A percentile compares a stretch with the other conserved stretches of the same genome.
phyloP scores from a whole-genome alignment of 2,888 invertebrate genomes.

The Aleiodes alternator region DNA sequence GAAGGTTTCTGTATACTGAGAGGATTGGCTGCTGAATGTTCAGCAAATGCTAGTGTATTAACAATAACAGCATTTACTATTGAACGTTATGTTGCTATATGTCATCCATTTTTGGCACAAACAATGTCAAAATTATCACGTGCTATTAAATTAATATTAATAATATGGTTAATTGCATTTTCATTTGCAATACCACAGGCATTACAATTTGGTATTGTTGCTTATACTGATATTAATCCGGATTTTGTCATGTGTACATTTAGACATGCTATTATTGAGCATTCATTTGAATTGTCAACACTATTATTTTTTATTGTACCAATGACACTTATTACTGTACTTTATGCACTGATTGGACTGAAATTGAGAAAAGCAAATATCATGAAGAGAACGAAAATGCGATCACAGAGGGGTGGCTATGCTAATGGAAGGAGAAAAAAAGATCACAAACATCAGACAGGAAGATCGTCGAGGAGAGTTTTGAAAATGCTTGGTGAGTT shows the following conservation, averaged over 20 bases:
- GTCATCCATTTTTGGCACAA: slow-evolving; percentile 83
- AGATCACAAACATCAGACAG: slow-evolving; percentile 64
- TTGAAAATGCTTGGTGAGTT: slow-evolving; percentile 86
- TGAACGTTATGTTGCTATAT: slow-evolving; percentile 84
- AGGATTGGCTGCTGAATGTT: slow-evolving; percentile 77
- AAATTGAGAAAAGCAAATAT: slow-evolving; percentile 77
- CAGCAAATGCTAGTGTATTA: slow-evolving; percentile 77
- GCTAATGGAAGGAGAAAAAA: slow-evolving; percentile 40
- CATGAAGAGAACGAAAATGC: slow-evolving; percentile 70
- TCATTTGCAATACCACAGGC: slow-evolving; percentile 86
- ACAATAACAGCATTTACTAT: slow-evolving; percentile 84
- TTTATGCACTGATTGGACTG: slow-evolving; percentile 78
- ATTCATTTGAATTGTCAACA: slow-evolving; percentile 80
- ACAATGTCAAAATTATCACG: slow-evolving; percentile 92
- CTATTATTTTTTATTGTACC: slow-evolving; percentile 80
- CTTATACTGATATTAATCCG: slow-evolving; percentile 73
- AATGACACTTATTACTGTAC: slow-evolving; percentile 79
- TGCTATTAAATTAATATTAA: slow-evolving; percentile 87
- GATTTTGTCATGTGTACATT: slow-evolving; percentile 75
- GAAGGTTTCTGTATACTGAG: slow-evolving; percentile 78
- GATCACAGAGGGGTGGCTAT: slow-evolving; percentile 39
- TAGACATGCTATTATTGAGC: slow-evolving; percentile 75
- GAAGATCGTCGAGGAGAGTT: slow-evolving; percentile 82
- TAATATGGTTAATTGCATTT: slow-evolving; percentile 88
- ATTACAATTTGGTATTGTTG: slow-evolving; percentile 75